Evolutionary conservation across 1,140 invertebrate genomes (phyloP), one percentile per base, ranked within the genome.

Genomic region (Bombus confusus): DNA sequence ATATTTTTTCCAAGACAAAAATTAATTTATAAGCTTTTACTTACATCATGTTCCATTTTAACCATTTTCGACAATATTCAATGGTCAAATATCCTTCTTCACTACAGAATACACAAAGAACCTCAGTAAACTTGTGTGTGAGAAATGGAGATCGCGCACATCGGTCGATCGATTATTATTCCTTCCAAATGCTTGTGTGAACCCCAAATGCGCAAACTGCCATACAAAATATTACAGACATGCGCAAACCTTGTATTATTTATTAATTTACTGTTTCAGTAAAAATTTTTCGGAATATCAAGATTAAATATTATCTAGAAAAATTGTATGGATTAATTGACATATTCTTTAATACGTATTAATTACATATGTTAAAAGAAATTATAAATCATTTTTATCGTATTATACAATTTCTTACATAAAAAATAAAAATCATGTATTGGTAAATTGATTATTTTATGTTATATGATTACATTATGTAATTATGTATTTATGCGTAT

Each of bases 11-110:
- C 31, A 18, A 31, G 2, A 25, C 1, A 74, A 28, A 31, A 22
- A 28, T 62, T 34, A 57, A 57, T 66, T 41, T 77, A 68, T 37
- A 18, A 28, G 34, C 3, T 8, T 73, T 25, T 91, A 93, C 94
- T 94, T 83, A 95, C 94, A 76, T 95, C 94, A 62, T 95, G 94
- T 2, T 95, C 94, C 94, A 95, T 94, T 69, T 95, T 95, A 76
- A 95, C 94, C 94, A 95, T 95, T 81, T 93, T 94, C 71, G 59
- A 72, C 15, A 83, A 87, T 59, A 52, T 68, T 1, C 18, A 69
- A 69, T 43, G 62, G 64, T 37, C 31, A 59, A 37, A 34, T 71
- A 75, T 57, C 59, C 41, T 73, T 64, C 66, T 76, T 22, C 37
- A 34, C 57, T 57, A 84, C 62, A 62, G 22, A 34, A 43, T 83